phyloP scores from a whole-genome alignment of 2,113 vertebrate genomes.

The Gopherus evgoodei region DNA sequence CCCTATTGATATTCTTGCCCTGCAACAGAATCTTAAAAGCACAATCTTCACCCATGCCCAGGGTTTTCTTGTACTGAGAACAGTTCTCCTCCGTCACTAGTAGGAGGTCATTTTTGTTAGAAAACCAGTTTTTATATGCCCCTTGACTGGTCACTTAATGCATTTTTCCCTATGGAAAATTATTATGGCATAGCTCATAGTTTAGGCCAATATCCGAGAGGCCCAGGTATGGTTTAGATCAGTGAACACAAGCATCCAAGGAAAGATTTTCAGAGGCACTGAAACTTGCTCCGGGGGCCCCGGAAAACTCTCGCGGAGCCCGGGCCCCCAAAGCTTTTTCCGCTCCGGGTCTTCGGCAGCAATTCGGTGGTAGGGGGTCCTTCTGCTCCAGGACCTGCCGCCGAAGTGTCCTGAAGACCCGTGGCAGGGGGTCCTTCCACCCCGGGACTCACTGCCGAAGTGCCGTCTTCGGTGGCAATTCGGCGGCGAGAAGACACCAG shows the following conservation, averaged over 20 bases:
- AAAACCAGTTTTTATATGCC: background rate
- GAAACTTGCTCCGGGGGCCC: too few species aligned
- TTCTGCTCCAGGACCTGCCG: too few species aligned
- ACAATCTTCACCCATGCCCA: background rate
- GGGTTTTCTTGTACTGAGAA: background rate
- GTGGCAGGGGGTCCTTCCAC: too few species aligned
- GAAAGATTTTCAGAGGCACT: background rate
- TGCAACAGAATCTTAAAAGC: background rate
- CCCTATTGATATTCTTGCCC: background rate
- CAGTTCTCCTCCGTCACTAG: background rate
- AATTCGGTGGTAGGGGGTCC: too few species aligned
- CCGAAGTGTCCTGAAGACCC: too few species aligned
- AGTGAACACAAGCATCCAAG: background rate
- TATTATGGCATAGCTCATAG: background rate
- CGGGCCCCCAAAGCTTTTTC: too few species aligned
- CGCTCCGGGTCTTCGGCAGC: too few species aligned
- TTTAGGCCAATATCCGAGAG: background rate
- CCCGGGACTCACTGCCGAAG: too few species aligned
- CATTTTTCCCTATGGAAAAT: background rate
- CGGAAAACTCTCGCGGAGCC: too few species aligned
- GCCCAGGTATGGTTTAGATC: background rate
- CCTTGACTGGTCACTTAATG: background rate
- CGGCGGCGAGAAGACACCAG: too few species aligned
- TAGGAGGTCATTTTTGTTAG: background rate
- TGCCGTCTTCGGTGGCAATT: too few species aligned